Evolutionary conservation across 1,140 invertebrate species (phyloP), one percentile per base, ranked within the genome.

Genomic region (Geopemphigus sp.): DNA sequence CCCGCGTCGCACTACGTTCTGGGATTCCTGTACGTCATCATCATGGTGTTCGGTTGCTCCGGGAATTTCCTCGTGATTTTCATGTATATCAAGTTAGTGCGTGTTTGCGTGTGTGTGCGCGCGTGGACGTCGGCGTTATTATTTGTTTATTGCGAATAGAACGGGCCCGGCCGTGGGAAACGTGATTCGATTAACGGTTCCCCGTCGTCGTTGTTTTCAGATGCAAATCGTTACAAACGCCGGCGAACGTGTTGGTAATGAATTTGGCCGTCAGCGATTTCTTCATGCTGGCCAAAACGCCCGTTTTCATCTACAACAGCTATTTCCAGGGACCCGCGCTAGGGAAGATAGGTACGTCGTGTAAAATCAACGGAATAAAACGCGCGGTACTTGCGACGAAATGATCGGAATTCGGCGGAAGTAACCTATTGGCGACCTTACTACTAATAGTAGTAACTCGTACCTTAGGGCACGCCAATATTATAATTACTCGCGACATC

Each of bases 241-340:
- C 92, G 15, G 91, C 92, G 1, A 94, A 94, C 83, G 91, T 91
- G 82, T 85, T 94, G 22, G 89, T 94, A 19, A 87, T 92, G 61
- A 94, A 93, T 85, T 87, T 94, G 82, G 92, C 92, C 17, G 85
- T 93, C 22, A 92, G 91, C 83, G 93, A 94, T 85, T 88, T 91
- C 80, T 82, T 91, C 47, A 91, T 92, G 88, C 86, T 92, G 59
- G 84, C 87, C 17, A 91, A 92, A 85, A 90, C 89, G 76, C 91
- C 91, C 0, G 86, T 93, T 68, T 91, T 92, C 83, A 89, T 92
- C 54, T 91, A 89, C 85, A 92, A 92, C 84, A 90, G 90, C 64
- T 87, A 91, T 80, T 87, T 90, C 78, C 85, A 88, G 80, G 91
- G 91, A 5, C 91, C 91, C 14, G 89, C 89, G 1, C 83, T 92